Percentiles rank a stretch among this genome's conserved stretches.
Conservation (phyloP, 2,888 invertebrate species). For the Eilema depressum region DNA sequence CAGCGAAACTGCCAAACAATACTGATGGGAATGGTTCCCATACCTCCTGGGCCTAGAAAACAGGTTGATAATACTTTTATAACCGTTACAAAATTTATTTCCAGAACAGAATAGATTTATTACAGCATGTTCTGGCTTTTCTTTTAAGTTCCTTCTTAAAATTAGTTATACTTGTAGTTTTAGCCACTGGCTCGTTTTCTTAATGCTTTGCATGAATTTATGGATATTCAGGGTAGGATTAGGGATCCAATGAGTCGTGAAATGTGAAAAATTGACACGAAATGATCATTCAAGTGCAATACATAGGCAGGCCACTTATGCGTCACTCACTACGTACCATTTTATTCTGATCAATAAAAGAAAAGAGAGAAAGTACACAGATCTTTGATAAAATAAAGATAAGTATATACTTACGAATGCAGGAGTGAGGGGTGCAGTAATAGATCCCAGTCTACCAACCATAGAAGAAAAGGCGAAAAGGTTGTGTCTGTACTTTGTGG, state of each 20-base stretch:
- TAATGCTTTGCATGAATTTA: too few relatives aligned
- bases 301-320: not conserved
- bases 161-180: too few relatives aligned
- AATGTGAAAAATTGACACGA: not conserved
- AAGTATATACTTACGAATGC: slow-evolving; percentile 83
- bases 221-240: too few relatives aligned
- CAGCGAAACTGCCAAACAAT: slow-evolving; percentile 85
- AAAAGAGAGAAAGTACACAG: not conserved
- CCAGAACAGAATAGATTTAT: too few relatives aligned
- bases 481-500: slow-evolving; percentile 89
- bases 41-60: slow-evolving; percentile 63
- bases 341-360: not conserved
- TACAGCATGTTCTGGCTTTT: too few relatives aligned
- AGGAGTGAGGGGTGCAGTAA: slow-evolving; percentile 89
- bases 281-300: not conserved
- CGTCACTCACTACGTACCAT: not conserved
- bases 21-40: slow-evolving; percentile 82
- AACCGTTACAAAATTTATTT: not conserved
- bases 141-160: too few relatives aligned
- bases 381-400: not conserved
- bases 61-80: not conserved
- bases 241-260: not conserved
- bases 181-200: too few relatives aligned
- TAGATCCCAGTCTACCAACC: slow-evolving; percentile 89
- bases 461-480: slow-evolving; percentile 90